phyloP scores from a whole-genome alignment of 2,113 vertebrate genomes.

The Hyaena hyaena region DNA sequence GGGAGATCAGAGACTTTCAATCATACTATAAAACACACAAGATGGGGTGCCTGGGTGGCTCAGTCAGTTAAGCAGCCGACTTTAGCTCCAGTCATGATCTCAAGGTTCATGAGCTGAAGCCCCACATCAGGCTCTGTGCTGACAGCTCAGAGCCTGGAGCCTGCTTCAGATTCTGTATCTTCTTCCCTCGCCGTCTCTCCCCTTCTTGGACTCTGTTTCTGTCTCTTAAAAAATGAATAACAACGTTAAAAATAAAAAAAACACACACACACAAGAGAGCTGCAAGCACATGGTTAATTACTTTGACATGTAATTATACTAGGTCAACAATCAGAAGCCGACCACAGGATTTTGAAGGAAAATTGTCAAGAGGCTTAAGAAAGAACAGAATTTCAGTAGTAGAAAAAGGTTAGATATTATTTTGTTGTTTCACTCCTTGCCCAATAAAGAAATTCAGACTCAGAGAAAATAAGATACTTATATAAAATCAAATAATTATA shows the following conservation, averaged over 20 bases:
- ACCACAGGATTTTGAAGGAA: neutral
- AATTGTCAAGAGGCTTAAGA: neutral
- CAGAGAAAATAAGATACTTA: constrained; percentile 14
- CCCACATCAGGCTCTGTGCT: no score
- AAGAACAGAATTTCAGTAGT: neutral
- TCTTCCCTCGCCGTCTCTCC: no score
- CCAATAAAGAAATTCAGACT: neutral
- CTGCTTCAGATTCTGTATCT: no score
- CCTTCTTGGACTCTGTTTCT: no score
- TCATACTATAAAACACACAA: neutral
- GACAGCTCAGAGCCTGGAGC: no score
- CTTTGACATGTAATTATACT: neutral
- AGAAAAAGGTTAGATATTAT: neutral
- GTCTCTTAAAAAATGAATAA: no score
- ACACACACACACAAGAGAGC: neutral
- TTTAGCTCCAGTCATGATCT: no score
- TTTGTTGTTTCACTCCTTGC: neutral
- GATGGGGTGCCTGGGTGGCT: no score
- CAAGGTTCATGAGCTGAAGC: no score
- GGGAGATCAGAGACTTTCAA: neutral
- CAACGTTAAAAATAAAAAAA: no score
- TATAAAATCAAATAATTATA: neutral
- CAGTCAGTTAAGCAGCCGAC: no score
- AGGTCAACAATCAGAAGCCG: neutral
- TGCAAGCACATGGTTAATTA: neutral